Conservation (phyloP, 2,113 vertebrate species). For the Pseudonaja textilis region DNA sequence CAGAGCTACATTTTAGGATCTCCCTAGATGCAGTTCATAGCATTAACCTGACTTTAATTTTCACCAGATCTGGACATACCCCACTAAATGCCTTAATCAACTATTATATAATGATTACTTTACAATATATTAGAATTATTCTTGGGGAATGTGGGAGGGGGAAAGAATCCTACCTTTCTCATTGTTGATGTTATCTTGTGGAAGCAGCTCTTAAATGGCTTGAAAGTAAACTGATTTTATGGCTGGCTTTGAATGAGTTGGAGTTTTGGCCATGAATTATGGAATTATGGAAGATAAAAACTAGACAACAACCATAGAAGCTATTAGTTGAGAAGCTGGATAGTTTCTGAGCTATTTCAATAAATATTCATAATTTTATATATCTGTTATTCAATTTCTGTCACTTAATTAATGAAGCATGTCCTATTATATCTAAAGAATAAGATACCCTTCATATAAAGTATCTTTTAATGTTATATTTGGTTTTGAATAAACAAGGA, state of each 20-base stretch:
- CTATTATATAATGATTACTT: not conserved
- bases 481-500: not conserved
- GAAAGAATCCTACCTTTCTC: not conserved
- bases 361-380: not conserved
- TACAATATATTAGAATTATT: not conserved
- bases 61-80: not conserved
- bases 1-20: not conserved
- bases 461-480: not conserved
- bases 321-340: not conserved
- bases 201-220: not conserved
- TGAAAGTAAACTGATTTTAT: not conserved
- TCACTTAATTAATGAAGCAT: slow-evolving; percentile 21
- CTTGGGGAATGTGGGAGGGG: not conserved
- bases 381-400: not conserved
- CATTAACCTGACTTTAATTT: not conserved
- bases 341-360: slow-evolving; percentile 5
- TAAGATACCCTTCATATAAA: not conserved
- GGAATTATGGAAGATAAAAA: not conserved
- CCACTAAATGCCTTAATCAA: not conserved
- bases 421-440: not conserved
- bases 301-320: not conserved
- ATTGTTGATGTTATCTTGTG: not conserved
- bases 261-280: not conserved
- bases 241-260: not conserved
- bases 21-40: not conserved